Evolutionary conservation across 2,797 vertebrate genomes (phyloP), one percentile per base, ranked within the genome.

Genomic region (Melanotaenia boesemani): DNA sequence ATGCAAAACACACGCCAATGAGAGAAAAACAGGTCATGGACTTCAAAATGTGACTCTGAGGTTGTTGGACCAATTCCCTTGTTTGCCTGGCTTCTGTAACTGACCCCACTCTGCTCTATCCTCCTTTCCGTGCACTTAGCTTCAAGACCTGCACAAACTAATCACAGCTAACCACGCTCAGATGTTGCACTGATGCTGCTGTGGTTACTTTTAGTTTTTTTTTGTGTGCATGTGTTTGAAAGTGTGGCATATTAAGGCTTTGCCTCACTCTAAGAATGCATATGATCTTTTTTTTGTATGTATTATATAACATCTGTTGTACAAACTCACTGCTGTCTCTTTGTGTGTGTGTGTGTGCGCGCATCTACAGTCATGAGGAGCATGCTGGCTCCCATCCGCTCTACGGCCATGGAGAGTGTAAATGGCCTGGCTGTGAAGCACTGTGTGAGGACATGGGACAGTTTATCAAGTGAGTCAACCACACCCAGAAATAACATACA

Each of bases 381-480:
- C 95, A 95, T 70, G 94, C 95, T 0, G 91, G 96, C 84, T 97
- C 97, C 80, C 98, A 99, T 92, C 97, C 96, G 24, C 96, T 99
- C 52, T 99, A 97, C 0, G 98, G 98, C 89, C 98, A 99, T 8
- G 98, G 98, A 78, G 98, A 99, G 92, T 99, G 98, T 89, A 98
- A 98, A 88, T 99, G 98, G 98, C 98, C 98, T 0, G 98, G 98
- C 89, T 99, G 98, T 83, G 98, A 99, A 95, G 97, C 97, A 77
- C 96, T 99, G 88, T 99, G 98, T 82, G 98, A 99, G 84, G 98
- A 99, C 94, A 94, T 99, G 95, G 97, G 97, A 82, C 97, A 98
- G 93, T 99, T 99, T 91, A 96, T 99, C 92, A 99, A 99, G 98
- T 99, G 89, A 94, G 98, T 96, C 6, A 52, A 55, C 24, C 2